Conservation (phyloP, 2,797 vertebrate genomes). For the Lagocephalus sceleratus region DNA sequence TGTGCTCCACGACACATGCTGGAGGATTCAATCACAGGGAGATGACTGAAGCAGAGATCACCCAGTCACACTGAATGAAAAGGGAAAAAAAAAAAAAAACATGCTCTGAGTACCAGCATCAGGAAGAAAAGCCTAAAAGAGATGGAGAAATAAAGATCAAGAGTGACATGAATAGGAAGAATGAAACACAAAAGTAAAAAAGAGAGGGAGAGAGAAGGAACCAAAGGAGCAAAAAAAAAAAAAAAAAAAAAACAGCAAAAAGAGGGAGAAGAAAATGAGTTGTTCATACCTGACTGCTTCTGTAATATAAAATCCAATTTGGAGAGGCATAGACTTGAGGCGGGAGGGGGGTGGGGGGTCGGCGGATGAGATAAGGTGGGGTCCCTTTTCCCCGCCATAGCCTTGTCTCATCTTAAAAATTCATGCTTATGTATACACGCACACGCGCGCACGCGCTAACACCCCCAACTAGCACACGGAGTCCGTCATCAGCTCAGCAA, state of each 20-base stretch:
- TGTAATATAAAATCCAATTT: slow-evolving; percentile 97
- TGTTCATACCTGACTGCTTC: slow-evolving; percentile 91
- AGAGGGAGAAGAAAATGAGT: slow-evolving; percentile 82
- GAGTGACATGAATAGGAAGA: slow-evolving; percentile 8
- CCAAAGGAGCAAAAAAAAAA: no score
- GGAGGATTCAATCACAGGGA: slow-evolving; percentile 20
- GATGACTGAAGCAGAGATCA: slow-evolving; percentile 31
- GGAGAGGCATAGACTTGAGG: slow-evolving; percentile 74
- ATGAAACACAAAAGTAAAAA: slow-evolving; percentile 28
- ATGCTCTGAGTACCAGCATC: neutral
- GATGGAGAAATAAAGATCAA: slow-evolving; percentile 1
- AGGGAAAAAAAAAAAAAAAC: neutral
- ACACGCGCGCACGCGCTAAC: slow-evolving; percentile 6
- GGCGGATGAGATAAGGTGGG: slow-evolving; percentile 80
- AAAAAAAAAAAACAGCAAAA: slow-evolving; percentile 51
- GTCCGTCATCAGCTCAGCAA: slow-evolving; percentile 87
- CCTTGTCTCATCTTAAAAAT: slow-evolving; percentile 61
- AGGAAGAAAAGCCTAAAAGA: slow-evolving; percentile 9
- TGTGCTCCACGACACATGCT: slow-evolving; percentile 11
- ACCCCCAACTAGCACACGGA: slow-evolving; percentile 28
- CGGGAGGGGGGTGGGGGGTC: slow-evolving; percentile 14
- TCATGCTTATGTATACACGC: slow-evolving; percentile 29
- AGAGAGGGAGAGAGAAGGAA: slow-evolving; percentile 12
- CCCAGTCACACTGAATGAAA: neutral
- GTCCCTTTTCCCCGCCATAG: slow-evolving; percentile 69